Conservation (phyloP, 2,113 vertebrate species). For the Phoenicopterus ruber region DNA sequence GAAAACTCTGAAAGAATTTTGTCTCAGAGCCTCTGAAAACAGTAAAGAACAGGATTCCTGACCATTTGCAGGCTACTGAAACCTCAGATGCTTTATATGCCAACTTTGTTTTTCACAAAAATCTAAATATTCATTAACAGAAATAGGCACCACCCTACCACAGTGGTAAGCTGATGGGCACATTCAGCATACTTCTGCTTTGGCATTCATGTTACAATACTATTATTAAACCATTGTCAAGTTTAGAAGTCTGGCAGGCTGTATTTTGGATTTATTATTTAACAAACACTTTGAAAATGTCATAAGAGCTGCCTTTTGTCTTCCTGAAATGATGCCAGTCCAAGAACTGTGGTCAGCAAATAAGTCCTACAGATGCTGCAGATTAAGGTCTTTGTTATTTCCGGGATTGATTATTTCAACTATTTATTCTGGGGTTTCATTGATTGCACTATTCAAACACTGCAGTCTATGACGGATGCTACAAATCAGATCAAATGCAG, state of each 20-base stretch:
- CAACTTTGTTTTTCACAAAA: background rate
- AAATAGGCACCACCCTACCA: background rate
- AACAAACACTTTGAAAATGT: background rate
- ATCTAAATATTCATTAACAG: background rate
- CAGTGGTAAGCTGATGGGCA: background rate
- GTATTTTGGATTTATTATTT: background rate
- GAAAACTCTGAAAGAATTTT: background rate
- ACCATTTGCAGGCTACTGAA: background rate
- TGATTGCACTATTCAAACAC: conserved; percentile 59
- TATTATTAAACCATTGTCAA: background rate
- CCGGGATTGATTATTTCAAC: background rate
- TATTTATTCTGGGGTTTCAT: conserved; percentile 26
- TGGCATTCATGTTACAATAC: background rate
- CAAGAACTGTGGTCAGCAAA: conserved; percentile 3
- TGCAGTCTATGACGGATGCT: background rate
- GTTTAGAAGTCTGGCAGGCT: background rate
- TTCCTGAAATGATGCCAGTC: background rate
- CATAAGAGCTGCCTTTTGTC: background rate
- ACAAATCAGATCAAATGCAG: background rate
- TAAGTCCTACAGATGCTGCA: background rate
- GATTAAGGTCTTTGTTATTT: conserved; percentile 23
- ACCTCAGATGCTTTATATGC: background rate
- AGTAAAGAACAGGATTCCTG: background rate
- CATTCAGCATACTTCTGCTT: background rate
- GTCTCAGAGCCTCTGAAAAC: background rate